Base-by-base conservation (phyloP, 1,140 invertebrate genomes). In the Zaprionus capensis region DNA sequence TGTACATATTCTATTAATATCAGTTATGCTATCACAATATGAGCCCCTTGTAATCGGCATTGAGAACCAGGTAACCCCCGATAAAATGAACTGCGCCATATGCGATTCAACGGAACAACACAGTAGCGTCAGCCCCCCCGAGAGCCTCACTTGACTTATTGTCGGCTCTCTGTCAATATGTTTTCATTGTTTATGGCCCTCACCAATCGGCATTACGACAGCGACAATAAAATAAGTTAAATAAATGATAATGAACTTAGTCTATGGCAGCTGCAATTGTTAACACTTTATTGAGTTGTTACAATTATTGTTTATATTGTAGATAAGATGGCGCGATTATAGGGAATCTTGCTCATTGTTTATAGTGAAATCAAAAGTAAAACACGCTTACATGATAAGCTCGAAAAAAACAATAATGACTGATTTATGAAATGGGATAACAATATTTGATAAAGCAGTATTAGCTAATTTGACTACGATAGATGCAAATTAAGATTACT, bases 181-280 rank as follows among this genome's bases (percentile, higher is more conserved):
- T 68, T 68, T 36, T 38, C 31, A 12, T 61, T 70, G 53, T 70
- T 70, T 70, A 70, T 61, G 24, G 20, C 44, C 17, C 14, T 36
- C 26, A 34, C 46, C 46, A 20, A 24, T 51, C 20, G 46, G 46
- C 46, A 2, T 51, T 51, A 51, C 20, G 46, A 51, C 46, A 24
- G 46, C 46, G 20, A 51, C 46, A 70, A 70, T 61, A 53, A 61
- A 41, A 70, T 70, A 53, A 59, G 20, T 70, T 61, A 61, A 61
- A 57, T 59, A 36, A 62, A 51, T 70, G 57, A 61, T 51, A 70
- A 53, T 55, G 49, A 22, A 51, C 17, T 20, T 22, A 24, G 46
- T 14, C 46, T 12, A 20, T 20, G 31, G 22, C 62, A 24, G 31
- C 62, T 64, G 17, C 28, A 53, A 65, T 55, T 55, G 34, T 24